Evolutionary conservation across 2,113 vertebrate genomes (phyloP).

Genomic region (Chiloscyllium plagiosum): DNA sequence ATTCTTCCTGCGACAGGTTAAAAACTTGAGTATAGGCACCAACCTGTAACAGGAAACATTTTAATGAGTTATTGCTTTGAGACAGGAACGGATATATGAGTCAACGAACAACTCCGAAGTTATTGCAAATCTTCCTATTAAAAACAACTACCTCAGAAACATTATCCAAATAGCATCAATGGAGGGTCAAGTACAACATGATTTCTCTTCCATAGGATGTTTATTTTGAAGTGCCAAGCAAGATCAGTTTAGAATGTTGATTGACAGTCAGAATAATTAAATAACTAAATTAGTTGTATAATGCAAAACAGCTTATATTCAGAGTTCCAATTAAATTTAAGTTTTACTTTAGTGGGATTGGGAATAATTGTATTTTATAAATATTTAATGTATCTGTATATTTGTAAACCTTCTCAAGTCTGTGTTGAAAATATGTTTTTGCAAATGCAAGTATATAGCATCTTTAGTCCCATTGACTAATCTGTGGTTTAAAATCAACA

Average conservation of each 20-base stretch:
- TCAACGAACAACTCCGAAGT: not conserved
- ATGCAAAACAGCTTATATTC: not conserved
- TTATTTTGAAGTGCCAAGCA: not conserved
- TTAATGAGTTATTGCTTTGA: not conserved
- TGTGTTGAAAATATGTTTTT: not conserved
- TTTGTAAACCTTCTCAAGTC: not conserved
- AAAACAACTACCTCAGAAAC: not conserved
- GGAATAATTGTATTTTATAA: not conserved
- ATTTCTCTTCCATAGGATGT: not conserved
- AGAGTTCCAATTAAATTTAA: not conserved
- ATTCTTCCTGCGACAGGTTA: constrained; percentile 6
- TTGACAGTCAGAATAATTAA: not conserved
- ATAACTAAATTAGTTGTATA: not conserved
- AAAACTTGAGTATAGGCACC: not conserved
- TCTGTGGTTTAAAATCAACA: not conserved
- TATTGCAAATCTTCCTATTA: not conserved
- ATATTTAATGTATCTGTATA: not conserved
- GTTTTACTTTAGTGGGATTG: not conserved
- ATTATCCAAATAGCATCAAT: not conserved
- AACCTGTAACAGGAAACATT: not conserved
- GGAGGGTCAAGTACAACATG: not conserved
- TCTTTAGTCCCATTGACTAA: not conserved
- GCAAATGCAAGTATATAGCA: not conserved
- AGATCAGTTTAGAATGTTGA: not conserved
- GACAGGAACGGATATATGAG: not conserved